Percentiles rank a stretch among this genome's conserved stretches.
Evolutionary conservation across 2,888 invertebrate species (phyloP).

Genomic region (Sarcophaga carnaria): DNA sequence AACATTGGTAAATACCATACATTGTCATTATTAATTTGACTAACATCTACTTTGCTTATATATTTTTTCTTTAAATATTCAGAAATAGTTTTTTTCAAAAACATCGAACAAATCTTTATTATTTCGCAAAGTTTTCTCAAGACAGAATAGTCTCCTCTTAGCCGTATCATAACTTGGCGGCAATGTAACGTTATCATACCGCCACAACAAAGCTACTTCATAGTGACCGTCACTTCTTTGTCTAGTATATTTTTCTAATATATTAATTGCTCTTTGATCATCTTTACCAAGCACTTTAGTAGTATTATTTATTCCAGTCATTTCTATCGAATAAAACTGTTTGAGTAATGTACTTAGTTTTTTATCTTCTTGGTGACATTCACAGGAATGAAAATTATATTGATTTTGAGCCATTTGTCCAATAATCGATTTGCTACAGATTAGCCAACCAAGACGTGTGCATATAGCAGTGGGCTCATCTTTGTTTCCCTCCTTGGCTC

Average conservation of each 20-base stretch:
- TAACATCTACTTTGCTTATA: slow-evolving; percentile 25
- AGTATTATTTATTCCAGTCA: too few species aligned
- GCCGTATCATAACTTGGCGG: slow-evolving; percentile 48
- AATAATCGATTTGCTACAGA: too few species aligned
- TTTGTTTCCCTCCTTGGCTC: neutral
- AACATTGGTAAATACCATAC: slow-evolving; percentile 74
- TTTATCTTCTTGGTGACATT: slow-evolving; percentile 11
- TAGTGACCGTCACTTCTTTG: slow-evolving; percentile 21
- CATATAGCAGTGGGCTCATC: slow-evolving; percentile 14
- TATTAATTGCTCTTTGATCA: slow-evolving; percentile 35
- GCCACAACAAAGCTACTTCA: slow-evolving; percentile 39
- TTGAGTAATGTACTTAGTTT: neutral
- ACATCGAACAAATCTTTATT: slow-evolving; percentile 9
- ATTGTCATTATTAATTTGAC: neutral
- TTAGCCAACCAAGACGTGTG: slow-evolving; percentile 24
- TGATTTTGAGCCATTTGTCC: neutral
- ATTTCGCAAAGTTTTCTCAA: slow-evolving; percentile 12
- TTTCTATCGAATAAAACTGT: too few species aligned
- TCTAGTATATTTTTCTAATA: slow-evolving; percentile 37
- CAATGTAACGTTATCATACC: slow-evolving; percentile 23
- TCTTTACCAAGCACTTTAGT: slow-evolving; percentile 14
- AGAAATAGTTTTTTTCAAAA: slow-evolving; percentile 31
- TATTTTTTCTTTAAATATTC: slow-evolving; percentile 36
- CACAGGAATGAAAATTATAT: slow-evolving; percentile 11
- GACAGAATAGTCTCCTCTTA: slow-evolving; percentile 32